Conservation (phyloP, 2,888 invertebrate species). For the Nemurella pictetii region DNA sequence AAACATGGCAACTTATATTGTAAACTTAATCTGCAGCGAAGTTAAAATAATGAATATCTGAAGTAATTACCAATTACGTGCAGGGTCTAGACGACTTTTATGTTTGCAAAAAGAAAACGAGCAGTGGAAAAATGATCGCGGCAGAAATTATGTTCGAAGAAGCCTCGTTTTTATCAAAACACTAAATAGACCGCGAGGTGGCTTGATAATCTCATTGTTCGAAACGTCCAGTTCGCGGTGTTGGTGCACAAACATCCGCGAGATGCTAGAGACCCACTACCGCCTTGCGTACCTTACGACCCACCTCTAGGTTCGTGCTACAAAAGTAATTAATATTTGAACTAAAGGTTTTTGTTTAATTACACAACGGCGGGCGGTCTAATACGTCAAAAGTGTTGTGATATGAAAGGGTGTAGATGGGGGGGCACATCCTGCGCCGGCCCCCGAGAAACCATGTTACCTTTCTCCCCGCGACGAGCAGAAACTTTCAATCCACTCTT, state of each 20-base stretch:
- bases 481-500: neutral
- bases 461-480: neutral
- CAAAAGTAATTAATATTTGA: neutral
- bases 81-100: neutral
- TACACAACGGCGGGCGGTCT: neutral
- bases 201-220: neutral
- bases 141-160: neutral
- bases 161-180: neutral
- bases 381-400: conserved; percentile 6
- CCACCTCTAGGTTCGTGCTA: neutral
- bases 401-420: conserved; percentile 17
- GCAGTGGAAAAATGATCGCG: neutral
- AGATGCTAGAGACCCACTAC: no score
- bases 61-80: neutral
- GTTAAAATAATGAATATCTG: neutral
- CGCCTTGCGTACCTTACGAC: no score
- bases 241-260: neutral
- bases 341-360: conserved; percentile 6
- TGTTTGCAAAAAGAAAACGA: neutral
- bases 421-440: conserved; percentile 36
- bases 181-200: neutral
- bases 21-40: neutral
- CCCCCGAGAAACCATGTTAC: conserved; percentile 14
- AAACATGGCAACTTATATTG: neutral
- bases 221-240: neutral